Conservation (phyloP, 2,113 vertebrate species). For the Chauna torquata region DNA sequence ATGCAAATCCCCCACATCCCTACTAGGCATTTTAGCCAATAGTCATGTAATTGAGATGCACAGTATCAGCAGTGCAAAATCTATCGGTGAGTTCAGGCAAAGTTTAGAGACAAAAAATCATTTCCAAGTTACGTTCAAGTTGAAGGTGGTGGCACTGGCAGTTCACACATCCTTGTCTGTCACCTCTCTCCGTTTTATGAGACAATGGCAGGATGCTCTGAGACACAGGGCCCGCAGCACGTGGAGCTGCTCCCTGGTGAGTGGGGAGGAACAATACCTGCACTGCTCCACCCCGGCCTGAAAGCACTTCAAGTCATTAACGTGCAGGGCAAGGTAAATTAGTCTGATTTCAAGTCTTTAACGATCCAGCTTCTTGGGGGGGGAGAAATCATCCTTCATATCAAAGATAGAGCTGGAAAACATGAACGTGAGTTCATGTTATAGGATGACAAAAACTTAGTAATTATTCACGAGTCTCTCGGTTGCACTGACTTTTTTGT, state of each 20-base stretch:
- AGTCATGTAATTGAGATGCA: background rate
- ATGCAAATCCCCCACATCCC: accelerated
- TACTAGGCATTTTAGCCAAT: background rate
- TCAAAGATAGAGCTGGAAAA: background rate
- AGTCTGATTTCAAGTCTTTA: background rate
- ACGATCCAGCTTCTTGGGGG: background rate
- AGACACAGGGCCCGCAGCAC: background rate
- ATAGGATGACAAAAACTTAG: background rate
- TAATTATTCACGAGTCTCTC: background rate
- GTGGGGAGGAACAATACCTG: background rate
- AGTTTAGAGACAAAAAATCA: background rate
- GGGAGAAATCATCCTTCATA: background rate
- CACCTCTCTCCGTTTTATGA: too few species aligned
- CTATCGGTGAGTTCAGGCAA: background rate
- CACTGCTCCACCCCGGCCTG: background rate
- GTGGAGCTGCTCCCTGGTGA: background rate
- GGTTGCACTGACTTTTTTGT: accelerated
- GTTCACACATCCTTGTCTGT: background rate
- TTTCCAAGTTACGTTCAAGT: background rate
- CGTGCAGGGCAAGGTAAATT: background rate
- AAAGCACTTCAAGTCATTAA: background rate
- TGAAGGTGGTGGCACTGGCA: background rate
- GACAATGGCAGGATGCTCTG: background rate
- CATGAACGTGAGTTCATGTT: background rate
- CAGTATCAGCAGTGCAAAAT: background rate